A percentile compares a stretch with the other conserved stretches of the same genome.
Evolutionary conservation across 2,888 invertebrate species (phyloP).

Genomic region (Drosophila buzzatii): DNA sequence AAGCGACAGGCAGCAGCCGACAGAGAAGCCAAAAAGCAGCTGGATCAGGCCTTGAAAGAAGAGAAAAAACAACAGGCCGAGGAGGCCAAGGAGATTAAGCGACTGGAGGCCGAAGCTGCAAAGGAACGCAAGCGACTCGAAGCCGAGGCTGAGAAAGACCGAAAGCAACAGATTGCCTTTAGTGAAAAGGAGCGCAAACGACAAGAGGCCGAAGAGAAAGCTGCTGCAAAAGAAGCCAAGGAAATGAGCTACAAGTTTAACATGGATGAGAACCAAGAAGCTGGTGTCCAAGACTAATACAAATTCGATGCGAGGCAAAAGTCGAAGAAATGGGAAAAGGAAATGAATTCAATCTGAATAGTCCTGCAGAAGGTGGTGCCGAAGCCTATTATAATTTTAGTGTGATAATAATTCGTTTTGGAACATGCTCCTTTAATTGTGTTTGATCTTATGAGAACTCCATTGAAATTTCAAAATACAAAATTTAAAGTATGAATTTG

Average conservation of each 20-base stretch:
- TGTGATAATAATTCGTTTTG: constrained; percentile 9
- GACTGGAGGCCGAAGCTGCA: constrained; percentile 6
- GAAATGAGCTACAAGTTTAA: neutral
- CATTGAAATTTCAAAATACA: neutral
- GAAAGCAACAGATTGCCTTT: neutral
- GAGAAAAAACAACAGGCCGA: constrained; percentile 8
- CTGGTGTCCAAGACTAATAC: neutral
- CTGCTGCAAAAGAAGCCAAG: neutral
- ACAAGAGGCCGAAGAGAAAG: neutral
- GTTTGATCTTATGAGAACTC: neutral
- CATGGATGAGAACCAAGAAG: neutral
- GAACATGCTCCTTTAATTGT: constrained; percentile 7
- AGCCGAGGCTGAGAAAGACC: constrained; percentile 7
- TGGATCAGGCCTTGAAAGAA: constrained; percentile 20
- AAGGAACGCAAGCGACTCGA: constrained; percentile 11
- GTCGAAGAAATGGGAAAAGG: neutral
- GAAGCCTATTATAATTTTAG: constrained; percentile 8
- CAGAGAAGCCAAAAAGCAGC: constrained; percentile 25
- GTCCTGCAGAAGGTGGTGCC: neutral
- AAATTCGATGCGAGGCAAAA: neutral
- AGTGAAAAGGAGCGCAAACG: constrained; percentile 13
- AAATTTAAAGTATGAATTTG: neutral
- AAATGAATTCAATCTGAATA: neutral
- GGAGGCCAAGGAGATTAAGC: constrained; percentile 8
- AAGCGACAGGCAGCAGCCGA: constrained; percentile 21